phyloP scores from a whole-genome alignment of 92 coral and sea anemone species.

The Palythoa grandis region DNA sequence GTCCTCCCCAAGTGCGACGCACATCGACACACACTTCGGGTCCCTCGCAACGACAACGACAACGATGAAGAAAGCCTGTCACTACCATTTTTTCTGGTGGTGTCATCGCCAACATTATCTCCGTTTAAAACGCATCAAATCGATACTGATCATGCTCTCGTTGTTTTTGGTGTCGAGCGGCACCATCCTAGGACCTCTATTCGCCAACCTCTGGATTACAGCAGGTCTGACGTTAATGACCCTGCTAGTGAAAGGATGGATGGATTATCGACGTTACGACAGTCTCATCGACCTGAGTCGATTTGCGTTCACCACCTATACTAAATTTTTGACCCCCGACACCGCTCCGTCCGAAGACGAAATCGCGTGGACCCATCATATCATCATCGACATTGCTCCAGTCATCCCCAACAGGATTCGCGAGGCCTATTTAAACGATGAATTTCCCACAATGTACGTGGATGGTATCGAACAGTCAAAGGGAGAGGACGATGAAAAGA shows the following conservation, averaged over 20 bases:
- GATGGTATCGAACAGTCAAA: too few relatives aligned
- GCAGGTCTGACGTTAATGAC: neutral
- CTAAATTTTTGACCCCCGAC: slow-evolving; percentile 19
- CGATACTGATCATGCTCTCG: too few relatives aligned
- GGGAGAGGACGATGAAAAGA: too few relatives aligned
- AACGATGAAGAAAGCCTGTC: neutral
- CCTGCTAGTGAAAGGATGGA: slow-evolving; percentile 35
- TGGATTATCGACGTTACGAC: slow-evolving; percentile 21
- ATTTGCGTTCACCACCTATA: slow-evolving; percentile 39
- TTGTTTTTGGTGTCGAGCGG: slow-evolving; percentile 22
- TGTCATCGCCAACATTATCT: slow-evolving; percentile 36
- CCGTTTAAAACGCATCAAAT: slow-evolving; percentile 13
- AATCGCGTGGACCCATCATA: too few relatives aligned
- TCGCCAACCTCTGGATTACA: neutral
- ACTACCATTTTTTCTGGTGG: slow-evolving; percentile 38
- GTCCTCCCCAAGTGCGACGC: neutral
- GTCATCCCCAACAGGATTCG: too few relatives aligned
- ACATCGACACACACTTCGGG: neutral
- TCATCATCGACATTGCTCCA: too few relatives aligned
- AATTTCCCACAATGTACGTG: too few relatives aligned
- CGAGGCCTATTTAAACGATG: too few relatives aligned
- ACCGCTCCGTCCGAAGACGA: too few relatives aligned
- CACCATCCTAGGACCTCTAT: slow-evolving; percentile 5
- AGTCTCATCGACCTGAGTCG: slow-evolving; percentile 28
- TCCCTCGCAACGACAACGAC: neutral